Evolutionary conservation across 2,888 invertebrate genomes (phyloP).

Genomic region (Galeopsomyia nigrocyanea): DNA sequence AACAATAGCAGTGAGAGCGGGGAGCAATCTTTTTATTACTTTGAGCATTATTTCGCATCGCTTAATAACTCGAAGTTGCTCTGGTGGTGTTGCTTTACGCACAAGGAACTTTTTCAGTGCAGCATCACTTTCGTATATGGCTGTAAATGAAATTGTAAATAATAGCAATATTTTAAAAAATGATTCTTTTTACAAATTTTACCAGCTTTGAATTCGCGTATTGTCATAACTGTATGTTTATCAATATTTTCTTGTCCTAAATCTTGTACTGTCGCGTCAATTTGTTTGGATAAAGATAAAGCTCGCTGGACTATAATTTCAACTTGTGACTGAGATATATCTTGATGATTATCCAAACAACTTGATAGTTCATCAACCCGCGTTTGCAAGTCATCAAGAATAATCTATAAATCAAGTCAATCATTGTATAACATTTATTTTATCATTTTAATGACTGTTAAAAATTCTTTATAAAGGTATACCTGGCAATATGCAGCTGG

Average conservation of each 20-base stretch:
- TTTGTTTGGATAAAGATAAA: constrained; percentile 60
- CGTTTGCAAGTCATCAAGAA: constrained; percentile 63
- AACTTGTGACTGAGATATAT: constrained; percentile 59
- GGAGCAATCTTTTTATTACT: constrained; percentile 63
- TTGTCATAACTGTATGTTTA: constrained; percentile 62
- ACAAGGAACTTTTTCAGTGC: constrained; percentile 61
- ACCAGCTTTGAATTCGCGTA: constrained; percentile 65
- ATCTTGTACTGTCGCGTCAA: constrained; percentile 62
- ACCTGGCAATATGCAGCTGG: constrained; percentile 80
- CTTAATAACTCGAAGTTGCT: constrained; percentile 65
- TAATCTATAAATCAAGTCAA: constrained; percentile 53
- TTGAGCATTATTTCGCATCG: constrained; percentile 64
- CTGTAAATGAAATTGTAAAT: constrained; percentile 48
- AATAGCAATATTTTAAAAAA: not conserved
- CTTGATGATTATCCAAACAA: constrained; percentile 61
- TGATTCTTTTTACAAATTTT: constrained; percentile 33
- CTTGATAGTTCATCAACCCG: constrained; percentile 59
- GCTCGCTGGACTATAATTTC: constrained; percentile 62
- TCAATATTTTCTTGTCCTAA: constrained; percentile 63
- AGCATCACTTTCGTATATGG: constrained; percentile 63
- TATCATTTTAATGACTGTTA: not conserved
- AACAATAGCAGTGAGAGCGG: constrained; percentile 59
- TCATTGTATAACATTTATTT: not conserved
- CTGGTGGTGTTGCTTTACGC: constrained; percentile 62
- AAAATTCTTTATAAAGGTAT: constrained; percentile 48